A percentile compares a stretch with the other conserved stretches of the same genome.
Evolutionary conservation across 2,888 invertebrate species (phyloP).

Genomic region (Ommatoiulus sabulosus): DNA sequence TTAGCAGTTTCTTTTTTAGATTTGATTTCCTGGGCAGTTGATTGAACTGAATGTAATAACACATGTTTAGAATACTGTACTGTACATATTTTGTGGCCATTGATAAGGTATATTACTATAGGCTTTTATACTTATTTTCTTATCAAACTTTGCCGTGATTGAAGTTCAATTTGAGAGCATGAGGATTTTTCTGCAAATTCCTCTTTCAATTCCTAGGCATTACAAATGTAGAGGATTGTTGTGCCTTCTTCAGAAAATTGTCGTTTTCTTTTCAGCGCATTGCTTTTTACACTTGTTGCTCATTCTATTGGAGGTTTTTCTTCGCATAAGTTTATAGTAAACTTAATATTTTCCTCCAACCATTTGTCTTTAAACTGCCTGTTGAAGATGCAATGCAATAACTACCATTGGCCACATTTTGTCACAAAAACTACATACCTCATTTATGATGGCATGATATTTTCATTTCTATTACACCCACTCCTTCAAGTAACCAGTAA

Average conservation of each 20-base stretch:
- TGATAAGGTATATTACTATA: background rate
- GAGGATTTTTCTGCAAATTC: background rate
- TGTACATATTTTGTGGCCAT: constrained; percentile 27
- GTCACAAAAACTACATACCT: background rate
- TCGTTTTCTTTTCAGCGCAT: background rate
- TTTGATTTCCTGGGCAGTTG: background rate
- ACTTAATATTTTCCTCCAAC: background rate
- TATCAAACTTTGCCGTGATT: background rate
- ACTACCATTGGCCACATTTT: background rate
- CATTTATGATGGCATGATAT: background rate
- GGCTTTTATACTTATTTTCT: constrained; percentile 34
- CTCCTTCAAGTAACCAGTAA: no score
- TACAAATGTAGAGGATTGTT: background rate
- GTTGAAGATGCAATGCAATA: no score
- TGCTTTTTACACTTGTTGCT: constrained; percentile 13
- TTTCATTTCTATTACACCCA: background rate
- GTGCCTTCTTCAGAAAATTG: background rate
- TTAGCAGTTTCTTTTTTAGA: background rate
- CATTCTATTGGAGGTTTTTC: background rate
- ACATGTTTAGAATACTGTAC: background rate
- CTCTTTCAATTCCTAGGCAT: background rate
- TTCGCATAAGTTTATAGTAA: background rate
- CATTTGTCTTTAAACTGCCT: background rate
- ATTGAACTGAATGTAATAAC: background rate
- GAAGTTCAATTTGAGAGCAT: background rate